Evolutionary conservation across 2,797 vertebrate species (phyloP), one percentile per base, ranked within the genome.

Genomic region (Rhinichthys osculus): DNA sequence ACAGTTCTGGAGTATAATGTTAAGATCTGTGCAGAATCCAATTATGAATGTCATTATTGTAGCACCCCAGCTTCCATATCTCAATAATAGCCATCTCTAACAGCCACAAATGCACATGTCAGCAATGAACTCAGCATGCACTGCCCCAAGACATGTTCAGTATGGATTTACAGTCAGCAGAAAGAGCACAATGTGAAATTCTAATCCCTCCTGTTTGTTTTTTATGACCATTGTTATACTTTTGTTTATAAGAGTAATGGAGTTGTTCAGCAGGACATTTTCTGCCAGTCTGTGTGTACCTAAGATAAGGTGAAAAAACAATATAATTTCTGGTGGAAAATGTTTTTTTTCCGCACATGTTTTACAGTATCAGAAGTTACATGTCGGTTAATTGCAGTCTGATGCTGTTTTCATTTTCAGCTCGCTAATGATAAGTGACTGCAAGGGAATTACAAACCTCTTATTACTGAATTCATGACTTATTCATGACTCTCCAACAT

Each of bases 371-470:
- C 73, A 70, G 23, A 74, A 78, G 81, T 81, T 86, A 82, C 91
- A 87, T 90, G 88, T 89, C 87, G 87, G 93, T 86, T 94, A 93
- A 94, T 93, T 93, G 92, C 91, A 91, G 93, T 89, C 90, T 27
- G 84, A 91, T 88, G 89, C 90, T 89, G 91, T 89, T 92, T 87
- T 87, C 90, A 92, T 64, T 81, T 92, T 90, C 91, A 88, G 91
- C 90, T 89, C 59, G 78, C 86, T 93, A 93, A 92, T 93, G 91
- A 91, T 90, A 93, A 94, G 91, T 94, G 93, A 94, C 92, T 93
- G 91, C 89, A 87, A 89, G 88, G 90, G 87, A 92, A 90, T 91
- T 87, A 92, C 87, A 86, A 88, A 88, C 84, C 90, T 85, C 87
- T 90, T 93, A 73, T 69, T 89, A 91, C 91, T 91, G 84, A 84